These are phyloP conservation scores for Pagrus major DNA, from an alignment of 2,113 vertebrate species.

Conservation along the genomic window DNA sequence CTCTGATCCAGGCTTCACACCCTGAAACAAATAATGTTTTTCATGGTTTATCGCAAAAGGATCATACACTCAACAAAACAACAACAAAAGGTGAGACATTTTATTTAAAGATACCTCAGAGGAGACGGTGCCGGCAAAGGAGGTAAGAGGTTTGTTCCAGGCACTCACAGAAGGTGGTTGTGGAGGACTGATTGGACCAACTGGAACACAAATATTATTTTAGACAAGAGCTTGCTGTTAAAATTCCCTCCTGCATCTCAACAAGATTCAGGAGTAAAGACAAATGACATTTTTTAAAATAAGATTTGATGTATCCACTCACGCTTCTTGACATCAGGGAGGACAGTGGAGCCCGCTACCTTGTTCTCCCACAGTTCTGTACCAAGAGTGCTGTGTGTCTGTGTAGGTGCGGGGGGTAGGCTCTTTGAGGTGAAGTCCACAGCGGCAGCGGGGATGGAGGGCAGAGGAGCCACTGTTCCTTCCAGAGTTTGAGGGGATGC, in stretches of 20 bases:
- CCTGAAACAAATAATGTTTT: slow-evolving; percentile 74
- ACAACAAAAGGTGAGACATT: no score
- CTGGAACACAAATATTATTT: slow-evolving; percentile 77
- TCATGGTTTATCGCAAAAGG: neutral
- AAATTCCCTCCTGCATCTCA: neutral
- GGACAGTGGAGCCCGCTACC: slow-evolving; percentile 86
- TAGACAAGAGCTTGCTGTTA: neutral
- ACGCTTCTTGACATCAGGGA: slow-evolving; percentile 96
- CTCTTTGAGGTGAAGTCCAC: slow-evolving; percentile 87
- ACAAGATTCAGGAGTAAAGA: neutral
- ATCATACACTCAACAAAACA: neutral
- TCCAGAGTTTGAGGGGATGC: slow-evolving; percentile 77
- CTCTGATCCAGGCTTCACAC: slow-evolving; percentile 88
- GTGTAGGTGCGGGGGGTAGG: slow-evolving; percentile 82
- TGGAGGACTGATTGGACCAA: slow-evolving; percentile 96
- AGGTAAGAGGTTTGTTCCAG: slow-evolving; percentile 98
- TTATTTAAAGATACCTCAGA: slow-evolving; percentile 87
- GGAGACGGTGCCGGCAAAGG: slow-evolving; percentile 90
- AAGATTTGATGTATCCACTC: slow-evolving; percentile 71
- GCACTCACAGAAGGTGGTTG: slow-evolving; percentile 98
- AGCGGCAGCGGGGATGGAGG: slow-evolving; percentile 69
- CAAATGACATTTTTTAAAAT: neutral
- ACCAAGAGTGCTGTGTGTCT: slow-evolving; percentile 87
- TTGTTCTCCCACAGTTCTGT: slow-evolving; percentile 97
- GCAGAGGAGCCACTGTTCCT: slow-evolving; percentile 70